Conservation (phyloP, 2,113 vertebrate genomes). For the Lepidothrix coronata region DNA sequence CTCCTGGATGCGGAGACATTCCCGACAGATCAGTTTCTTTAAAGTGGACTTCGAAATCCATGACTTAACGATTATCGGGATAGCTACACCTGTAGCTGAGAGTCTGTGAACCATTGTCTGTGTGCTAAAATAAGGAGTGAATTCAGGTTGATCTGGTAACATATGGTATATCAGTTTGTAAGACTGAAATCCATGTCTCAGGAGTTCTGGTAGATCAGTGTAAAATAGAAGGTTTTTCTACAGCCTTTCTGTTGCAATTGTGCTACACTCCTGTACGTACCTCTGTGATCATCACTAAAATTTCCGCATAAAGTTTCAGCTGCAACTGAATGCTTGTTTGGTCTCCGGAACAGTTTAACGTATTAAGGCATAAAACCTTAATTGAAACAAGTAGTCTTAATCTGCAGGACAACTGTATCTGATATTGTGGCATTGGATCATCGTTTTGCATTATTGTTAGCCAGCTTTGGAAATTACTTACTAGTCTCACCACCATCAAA, state of each 20-base stretch:
- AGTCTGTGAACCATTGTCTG: not conserved
- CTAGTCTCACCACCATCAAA: not conserved
- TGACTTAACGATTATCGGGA: not conserved
- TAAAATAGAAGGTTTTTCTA: not conserved
- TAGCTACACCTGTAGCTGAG: not conserved
- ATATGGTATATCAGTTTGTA: not conserved
- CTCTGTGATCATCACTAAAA: not conserved
- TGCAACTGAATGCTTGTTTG: not conserved
- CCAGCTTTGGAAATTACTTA: not conserved
- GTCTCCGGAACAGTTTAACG: not conserved
- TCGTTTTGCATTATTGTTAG: not conserved
- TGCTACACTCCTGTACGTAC: not conserved
- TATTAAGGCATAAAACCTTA: not conserved
- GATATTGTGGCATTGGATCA: not conserved
- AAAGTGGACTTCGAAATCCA: not conserved
- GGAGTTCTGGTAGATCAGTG: not conserved
- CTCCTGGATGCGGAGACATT: not conserved
- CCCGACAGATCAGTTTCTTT: not conserved
- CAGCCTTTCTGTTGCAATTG: not conserved
- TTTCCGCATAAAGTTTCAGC: not conserved
- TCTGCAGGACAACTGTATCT: not conserved
- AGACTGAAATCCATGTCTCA: not conserved
- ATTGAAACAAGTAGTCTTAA: conserved; percentile 30
- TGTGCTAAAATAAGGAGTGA: not conserved
- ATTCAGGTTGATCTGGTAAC: not conserved